Evolutionary conservation across 2,113 vertebrate genomes (phyloP).

Genomic region (Genyomyrus donnyi): DNA sequence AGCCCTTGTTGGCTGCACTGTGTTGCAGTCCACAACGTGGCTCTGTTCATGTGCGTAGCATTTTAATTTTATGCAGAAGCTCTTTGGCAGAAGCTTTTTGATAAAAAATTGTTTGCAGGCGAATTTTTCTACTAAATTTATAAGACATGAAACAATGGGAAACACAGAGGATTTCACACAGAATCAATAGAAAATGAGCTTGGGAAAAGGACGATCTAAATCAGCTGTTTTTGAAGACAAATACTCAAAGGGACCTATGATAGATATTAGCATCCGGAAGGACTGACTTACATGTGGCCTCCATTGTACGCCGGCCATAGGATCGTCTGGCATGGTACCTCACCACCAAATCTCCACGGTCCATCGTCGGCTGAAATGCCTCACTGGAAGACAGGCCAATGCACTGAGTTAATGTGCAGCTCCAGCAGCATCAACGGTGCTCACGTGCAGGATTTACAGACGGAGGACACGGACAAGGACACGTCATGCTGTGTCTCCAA

Average conservation of each 20-base stretch:
- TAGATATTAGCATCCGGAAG: not conserved
- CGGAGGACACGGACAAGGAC: not conserved
- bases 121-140: not conserved
- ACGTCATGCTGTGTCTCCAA: not conserved
- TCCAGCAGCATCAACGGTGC: constrained; percentile 7
- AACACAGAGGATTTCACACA: not conserved
- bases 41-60: not conserved
- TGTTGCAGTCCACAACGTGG: not conserved
- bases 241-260: not conserved
- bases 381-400: constrained; percentile 56
- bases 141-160: not conserved
- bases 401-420: not conserved
- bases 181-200: not conserved
- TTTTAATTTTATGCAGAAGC: not conserved
- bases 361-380: constrained; percentile 78
- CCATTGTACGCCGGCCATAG: constrained; percentile 79
- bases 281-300: constrained; percentile 75
- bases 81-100: not conserved
- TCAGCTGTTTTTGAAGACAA: not conserved
- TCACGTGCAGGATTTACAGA: not conserved
- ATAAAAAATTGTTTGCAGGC: not conserved
- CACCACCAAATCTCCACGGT: constrained; percentile 82
- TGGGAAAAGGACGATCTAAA: not conserved
- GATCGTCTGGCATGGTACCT: constrained; percentile 76
- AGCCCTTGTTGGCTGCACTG: not conserved